Percentiles rank a stretch among this genome's conserved stretches.
Conservation (phyloP, 2,888 invertebrate genomes). For the Trypoxylon attenuatum region DNA sequence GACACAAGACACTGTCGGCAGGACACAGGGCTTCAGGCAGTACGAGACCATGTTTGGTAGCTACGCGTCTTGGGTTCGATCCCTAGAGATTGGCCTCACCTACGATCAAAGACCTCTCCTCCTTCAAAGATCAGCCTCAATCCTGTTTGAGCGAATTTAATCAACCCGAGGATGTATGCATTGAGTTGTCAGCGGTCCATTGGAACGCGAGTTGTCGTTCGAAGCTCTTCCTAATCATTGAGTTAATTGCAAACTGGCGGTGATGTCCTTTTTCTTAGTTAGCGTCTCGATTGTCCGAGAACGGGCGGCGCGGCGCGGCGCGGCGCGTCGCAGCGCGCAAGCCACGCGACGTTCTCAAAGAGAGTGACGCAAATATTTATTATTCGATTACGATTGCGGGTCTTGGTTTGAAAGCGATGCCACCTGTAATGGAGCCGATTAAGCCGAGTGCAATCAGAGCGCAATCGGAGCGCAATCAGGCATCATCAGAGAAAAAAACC, state of each 20-base stretch:
- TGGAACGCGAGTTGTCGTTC: too few relatives aligned
- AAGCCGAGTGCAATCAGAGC: conserved; percentile 1
- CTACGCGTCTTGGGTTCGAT: not conserved
- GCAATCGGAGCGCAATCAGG: conserved; percentile 1
- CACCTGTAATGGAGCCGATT: conserved; percentile 4
- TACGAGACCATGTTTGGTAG: conserved; percentile 31
- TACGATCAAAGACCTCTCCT: not conserved
- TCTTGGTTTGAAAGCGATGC: not conserved
- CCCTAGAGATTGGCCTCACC: not conserved
- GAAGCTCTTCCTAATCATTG: too few relatives aligned
- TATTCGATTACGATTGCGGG: too few relatives aligned
- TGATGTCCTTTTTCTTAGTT: too few relatives aligned
- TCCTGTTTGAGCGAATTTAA: not conserved
- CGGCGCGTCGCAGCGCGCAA: not conserved
- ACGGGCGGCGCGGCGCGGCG: too few relatives aligned
- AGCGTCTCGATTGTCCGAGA: too few relatives aligned
- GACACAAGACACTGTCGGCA: not conserved
- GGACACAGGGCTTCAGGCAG: not conserved
- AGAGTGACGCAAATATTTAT: not conserved
- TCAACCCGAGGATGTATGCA: too few relatives aligned
- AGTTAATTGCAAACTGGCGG: too few relatives aligned
- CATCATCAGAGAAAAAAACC: conserved; percentile 3
- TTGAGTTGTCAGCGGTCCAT: too few relatives aligned
- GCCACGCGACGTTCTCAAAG: not conserved
- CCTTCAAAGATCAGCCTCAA: not conserved